Evolutionary conservation across 2,113 vertebrate species (phyloP).

Genomic region (Atlantisia rogersi): DNA sequence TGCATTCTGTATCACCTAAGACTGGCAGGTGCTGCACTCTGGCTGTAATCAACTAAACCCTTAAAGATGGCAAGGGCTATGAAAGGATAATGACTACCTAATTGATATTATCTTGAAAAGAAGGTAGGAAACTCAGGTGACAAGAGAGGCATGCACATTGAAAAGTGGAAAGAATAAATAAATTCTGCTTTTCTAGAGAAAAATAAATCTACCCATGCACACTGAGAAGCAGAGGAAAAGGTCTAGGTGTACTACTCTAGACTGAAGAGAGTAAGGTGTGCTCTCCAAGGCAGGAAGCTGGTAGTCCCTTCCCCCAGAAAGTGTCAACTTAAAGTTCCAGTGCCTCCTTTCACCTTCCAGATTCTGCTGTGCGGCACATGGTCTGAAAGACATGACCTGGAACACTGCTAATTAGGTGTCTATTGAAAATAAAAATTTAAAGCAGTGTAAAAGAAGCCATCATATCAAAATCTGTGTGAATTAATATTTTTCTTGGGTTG

Average conservation of each 20-base stretch:
- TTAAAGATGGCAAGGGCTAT: not conserved
- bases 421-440: not conserved
- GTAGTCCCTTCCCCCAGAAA: not conserved
- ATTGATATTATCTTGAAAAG: not conserved
- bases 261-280: not conserved
- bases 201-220: not conserved
- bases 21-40: not conserved
- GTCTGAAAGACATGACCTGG: not conserved
- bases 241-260: not conserved
- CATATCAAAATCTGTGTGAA: not conserved
- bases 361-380: fast-evolving
- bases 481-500: not conserved
- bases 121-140: not conserved
- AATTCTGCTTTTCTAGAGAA: not conserved
- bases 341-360: not conserved
- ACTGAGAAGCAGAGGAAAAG: not conserved
- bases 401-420: not conserved
- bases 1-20: not conserved
- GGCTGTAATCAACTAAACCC: not conserved
- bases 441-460: not conserved
- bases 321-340: not conserved
- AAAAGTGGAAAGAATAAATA: not conserved
- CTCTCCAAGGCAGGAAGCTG: not conserved
- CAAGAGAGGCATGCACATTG: not conserved
- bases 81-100: not conserved